Percentiles rank a stretch among this genome's conserved stretches.
Conservation (phyloP, 1,140 invertebrate genomes). For the Hycleus phaleratus region DNA sequence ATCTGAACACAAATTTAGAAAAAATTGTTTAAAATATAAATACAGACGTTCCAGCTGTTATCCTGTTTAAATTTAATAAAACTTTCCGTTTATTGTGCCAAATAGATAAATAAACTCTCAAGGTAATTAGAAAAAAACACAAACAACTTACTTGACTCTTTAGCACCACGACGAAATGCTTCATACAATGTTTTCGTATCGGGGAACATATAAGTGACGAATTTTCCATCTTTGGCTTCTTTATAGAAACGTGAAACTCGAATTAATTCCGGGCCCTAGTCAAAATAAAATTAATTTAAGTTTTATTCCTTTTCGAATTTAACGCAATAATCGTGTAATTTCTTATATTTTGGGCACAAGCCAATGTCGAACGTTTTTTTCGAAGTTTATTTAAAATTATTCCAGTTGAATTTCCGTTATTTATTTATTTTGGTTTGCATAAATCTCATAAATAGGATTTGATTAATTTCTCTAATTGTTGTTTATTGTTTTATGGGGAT, state of each 20-base stretch:
- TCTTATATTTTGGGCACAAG: not conserved
- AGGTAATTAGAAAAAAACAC: not conserved
- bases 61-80: not conserved
- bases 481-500: too few species aligned
- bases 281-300: slow-evolving; percentile 28
- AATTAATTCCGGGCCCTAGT: slow-evolving; percentile 82
- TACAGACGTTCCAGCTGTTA: not conserved
- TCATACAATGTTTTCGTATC: slow-evolving; percentile 88
- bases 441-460: too few species aligned
- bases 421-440: too few species aligned
- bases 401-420: too few species aligned
- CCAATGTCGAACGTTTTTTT: not conserved
- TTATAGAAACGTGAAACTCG: slow-evolving; percentile 87
- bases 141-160: slow-evolving; percentile 75
- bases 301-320: too few species aligned
- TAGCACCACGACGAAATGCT: slow-evolving; percentile 81
- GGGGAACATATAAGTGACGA: slow-evolving; percentile 74
- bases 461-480: too few species aligned
- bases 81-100: not conserved
- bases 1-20: slow-evolving; percentile 47
- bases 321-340: not conserved
- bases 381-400: too few species aligned
- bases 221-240: slow-evolving; percentile 86
- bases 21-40: slow-evolving; percentile 3
- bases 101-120: not conserved